Evolutionary conservation across 2,888 invertebrate species (phyloP).

Genomic region (Drosophila aldrichi): DNA sequence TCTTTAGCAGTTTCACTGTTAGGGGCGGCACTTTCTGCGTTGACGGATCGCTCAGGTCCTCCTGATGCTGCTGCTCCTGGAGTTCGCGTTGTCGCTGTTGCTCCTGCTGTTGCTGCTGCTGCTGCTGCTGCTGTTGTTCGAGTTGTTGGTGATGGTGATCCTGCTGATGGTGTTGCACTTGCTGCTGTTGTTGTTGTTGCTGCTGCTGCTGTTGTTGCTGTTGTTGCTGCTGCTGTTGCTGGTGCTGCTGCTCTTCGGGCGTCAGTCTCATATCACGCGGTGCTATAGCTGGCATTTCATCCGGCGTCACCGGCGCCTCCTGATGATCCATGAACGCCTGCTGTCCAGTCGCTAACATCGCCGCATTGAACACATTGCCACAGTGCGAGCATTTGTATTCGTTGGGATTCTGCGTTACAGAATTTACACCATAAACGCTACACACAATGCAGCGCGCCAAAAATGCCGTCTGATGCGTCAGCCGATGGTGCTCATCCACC

Average conservation of each 20-base stretch:
- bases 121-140: constrained; percentile 54
- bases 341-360: constrained; percentile 72
- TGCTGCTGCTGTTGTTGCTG: constrained; percentile 68
- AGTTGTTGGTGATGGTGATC: constrained; percentile 68
- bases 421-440: constrained; percentile 83
- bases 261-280: constrained; percentile 83
- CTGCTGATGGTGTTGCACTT: constrained; percentile 54
- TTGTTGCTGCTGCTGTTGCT: constrained; percentile 70
- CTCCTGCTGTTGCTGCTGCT: constrained; percentile 46
- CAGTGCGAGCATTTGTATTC: constrained; percentile 84
- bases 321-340: constrained; percentile 82
- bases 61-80: constrained; percentile 68
- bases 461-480: constrained; percentile 83
- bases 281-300: constrained; percentile 78
- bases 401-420: constrained; percentile 80
- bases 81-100: constrained; percentile 64
- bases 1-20: constrained; percentile 83
- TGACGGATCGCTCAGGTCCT: constrained; percentile 61
- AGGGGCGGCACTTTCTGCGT: constrained; percentile 83
- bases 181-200: constrained; percentile 58
- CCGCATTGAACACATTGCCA: constrained; percentile 80
- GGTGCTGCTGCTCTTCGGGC: constrained; percentile 75
- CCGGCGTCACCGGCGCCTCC: constrained; percentile 77
- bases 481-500: constrained; percentile 83
- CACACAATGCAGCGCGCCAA: constrained; percentile 83